Evolutionary conservation across 2,113 vertebrate genomes (phyloP).

Genomic region (Bostrychus sinensis): DNA sequence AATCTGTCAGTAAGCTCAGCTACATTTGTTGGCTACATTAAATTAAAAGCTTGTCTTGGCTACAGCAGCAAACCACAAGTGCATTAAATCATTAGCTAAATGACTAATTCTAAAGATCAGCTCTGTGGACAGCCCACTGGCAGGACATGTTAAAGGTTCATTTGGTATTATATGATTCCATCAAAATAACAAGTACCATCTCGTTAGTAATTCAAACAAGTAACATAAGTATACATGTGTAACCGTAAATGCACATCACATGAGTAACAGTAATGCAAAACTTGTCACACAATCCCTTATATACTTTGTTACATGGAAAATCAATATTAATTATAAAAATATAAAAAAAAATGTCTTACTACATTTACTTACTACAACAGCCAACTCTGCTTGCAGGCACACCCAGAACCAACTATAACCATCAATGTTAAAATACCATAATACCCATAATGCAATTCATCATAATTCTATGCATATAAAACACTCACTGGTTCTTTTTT

Average conservation of each 20-base stretch:
- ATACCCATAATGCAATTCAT: neutral
- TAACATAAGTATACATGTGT: no score
- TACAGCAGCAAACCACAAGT: constrained; percentile 24
- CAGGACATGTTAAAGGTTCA: constrained; percentile 56
- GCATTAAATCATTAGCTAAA: constrained; percentile 61
- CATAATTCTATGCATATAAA: neutral
- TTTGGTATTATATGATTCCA: constrained; percentile 62
- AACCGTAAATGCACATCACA: no score
- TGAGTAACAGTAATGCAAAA: no score
- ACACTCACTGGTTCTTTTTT: neutral
- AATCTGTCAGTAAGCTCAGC: constrained; percentile 37
- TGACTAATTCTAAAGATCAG: constrained; percentile 53
- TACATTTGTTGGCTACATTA: constrained; percentile 52
- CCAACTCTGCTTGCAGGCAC: no score
- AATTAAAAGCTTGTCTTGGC: constrained; percentile 57
- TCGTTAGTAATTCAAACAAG: constrained; percentile 29
- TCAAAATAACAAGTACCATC: constrained; percentile 46
- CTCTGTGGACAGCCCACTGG: constrained; percentile 41
- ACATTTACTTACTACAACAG: no score
- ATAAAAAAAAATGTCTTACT: no score
- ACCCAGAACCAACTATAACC: no score
- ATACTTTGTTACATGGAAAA: no score
- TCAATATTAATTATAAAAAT: no score
- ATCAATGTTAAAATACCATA: neutral
- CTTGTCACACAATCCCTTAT: no score